Evolutionary conservation across 2,113 vertebrate genomes (phyloP).

Genomic region (Parus major): DNA sequence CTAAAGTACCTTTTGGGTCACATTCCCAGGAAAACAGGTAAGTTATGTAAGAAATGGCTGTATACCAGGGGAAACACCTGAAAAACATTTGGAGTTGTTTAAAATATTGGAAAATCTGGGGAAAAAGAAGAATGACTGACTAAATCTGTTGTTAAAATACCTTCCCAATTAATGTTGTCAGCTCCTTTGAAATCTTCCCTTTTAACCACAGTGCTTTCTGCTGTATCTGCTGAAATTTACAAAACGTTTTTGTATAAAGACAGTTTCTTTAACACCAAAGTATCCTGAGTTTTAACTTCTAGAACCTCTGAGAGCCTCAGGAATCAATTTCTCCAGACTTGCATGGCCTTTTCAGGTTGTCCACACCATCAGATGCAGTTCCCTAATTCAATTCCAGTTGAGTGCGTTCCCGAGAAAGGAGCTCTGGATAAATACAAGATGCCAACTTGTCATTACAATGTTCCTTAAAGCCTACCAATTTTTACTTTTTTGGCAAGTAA

Average conservation of each 20-base stretch:
- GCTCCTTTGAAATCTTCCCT: not conserved
- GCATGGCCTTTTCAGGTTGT: not conserved
- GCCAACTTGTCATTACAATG: conserved; percentile 36
- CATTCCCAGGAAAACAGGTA: not conserved
- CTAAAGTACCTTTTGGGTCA: not conserved
- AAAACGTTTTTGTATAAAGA: not conserved
- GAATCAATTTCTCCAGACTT: not conserved
- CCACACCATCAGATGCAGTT: not conserved
- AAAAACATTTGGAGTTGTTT: not conserved
- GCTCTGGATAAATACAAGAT: conserved; percentile 14
- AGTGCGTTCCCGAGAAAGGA: not conserved
- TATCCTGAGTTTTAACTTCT: not conserved
- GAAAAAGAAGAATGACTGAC: not conserved
- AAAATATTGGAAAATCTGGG: not conserved
- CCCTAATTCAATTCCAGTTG: not conserved
- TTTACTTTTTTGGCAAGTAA: conserved; percentile 43
- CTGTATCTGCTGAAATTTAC: not conserved
- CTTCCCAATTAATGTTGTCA: not conserved
- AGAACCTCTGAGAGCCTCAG: not conserved
- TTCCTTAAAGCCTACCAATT: conserved; percentile 11
- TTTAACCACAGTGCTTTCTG: not conserved
- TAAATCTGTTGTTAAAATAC: not conserved
- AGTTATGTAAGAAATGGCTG: not conserved
- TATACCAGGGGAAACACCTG: not conserved
- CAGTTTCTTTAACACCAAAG: not conserved